These are phyloP conservation scores for Ptycholaimellus sp. DNA, from an alignment of 2,888 invertebrate species.

Conservation along the genomic window DNA sequence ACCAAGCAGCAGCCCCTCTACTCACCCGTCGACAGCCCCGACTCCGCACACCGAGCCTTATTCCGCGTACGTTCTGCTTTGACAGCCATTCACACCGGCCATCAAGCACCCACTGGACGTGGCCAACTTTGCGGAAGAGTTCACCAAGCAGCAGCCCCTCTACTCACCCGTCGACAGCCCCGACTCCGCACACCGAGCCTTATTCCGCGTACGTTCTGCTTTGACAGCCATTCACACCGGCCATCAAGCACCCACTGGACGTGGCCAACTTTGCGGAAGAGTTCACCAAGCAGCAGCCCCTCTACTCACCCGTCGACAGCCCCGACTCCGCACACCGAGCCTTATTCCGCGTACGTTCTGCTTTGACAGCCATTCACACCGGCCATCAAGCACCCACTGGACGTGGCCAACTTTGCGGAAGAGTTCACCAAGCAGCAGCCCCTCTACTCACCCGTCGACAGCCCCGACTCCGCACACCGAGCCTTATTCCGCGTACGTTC, in stretches of 20 bases:
- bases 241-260: conserved; percentile 51
- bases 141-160: conserved; percentile 66
- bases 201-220: conserved; percentile 29
- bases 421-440: conserved; percentile 81
- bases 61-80: conserved; percentile 30
- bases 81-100: conserved; percentile 70
- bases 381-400: conserved; percentile 49
- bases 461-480: conserved; percentile 39
- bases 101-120: conserved; percentile 58
- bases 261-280: conserved; percentile 88
- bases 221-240: conserved; percentile 68
- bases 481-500: conserved; percentile 15
- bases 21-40: conserved; percentile 62
- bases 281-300: conserved; percentile 70
- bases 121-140: conserved; percentile 85
- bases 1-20: conserved; percentile 70
- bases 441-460: conserved; percentile 66
- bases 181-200: conserved; percentile 29
- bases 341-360: conserved; percentile 14
- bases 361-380: conserved; percentile 71
- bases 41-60: conserved; percentile 29
- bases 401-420: conserved; percentile 82
- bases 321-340: conserved; percentile 37
- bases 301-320: conserved; percentile 67
- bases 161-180: conserved; percentile 76